Conservation (phyloP, 2,888 invertebrate species). For the Poecilus cupreus region DNA sequence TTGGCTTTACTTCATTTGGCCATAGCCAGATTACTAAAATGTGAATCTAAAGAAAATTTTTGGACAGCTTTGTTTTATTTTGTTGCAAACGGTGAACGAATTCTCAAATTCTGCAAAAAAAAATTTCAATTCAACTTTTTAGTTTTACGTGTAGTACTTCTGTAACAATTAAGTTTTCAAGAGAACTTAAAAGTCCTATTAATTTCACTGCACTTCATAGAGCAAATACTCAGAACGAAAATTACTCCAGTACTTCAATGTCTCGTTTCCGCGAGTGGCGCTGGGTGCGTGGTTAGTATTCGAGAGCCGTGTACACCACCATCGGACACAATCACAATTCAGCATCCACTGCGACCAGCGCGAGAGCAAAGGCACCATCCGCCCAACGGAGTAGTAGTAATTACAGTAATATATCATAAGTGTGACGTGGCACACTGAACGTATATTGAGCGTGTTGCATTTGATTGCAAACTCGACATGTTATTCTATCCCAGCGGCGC, state of each 20-base stretch:
- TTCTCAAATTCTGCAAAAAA: too few species aligned
- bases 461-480: constrained; percentile 45
- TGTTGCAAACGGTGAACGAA: too few species aligned
- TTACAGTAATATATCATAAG: constrained; percentile 54
- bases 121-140: too few species aligned
- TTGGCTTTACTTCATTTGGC: too few species aligned
- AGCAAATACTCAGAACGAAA: not conserved
- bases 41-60: too few species aligned
- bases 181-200: constrained; percentile 1
- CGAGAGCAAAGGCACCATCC: not conserved
- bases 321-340: not conserved
- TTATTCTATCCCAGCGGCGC: constrained; percentile 34
- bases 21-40: too few species aligned
- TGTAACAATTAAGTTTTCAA: not conserved
- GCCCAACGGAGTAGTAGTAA: not conserved
- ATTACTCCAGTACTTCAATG: not conserved
- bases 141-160: too few species aligned
- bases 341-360: not conserved
- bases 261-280: not conserved
- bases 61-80: too few species aligned
- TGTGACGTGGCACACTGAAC: constrained; percentile 34
- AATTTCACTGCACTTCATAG: not conserved
- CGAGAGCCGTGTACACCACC: not conserved
- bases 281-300: not conserved
- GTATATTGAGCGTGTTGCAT: constrained; percentile 44